Base-by-base conservation (phyloP, 1,140 invertebrate species). In the Popillia japonica region DNA sequence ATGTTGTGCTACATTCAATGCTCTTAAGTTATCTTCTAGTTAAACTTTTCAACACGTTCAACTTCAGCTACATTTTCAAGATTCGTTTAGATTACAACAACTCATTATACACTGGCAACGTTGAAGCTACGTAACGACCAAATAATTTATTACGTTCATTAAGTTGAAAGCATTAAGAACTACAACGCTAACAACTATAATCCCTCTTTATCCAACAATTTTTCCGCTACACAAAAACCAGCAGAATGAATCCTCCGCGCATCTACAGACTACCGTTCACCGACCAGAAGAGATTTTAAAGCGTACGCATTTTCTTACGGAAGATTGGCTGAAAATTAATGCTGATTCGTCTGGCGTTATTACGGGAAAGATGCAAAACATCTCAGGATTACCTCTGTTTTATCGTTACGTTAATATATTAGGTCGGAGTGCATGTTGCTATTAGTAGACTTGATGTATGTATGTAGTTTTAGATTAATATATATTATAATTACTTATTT, bases 111-210 rank as follows among this genome's bases (percentile, higher is more conserved):
- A n/a, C 48, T 7, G 14, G 14, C 11, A 4, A 17, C 11, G 48
- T n/a, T 17, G 48, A 17, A 55, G 17, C 48, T 55, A 17, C 17
- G 17, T 55, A 55, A 55, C 48, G 11, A 55, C 6, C 48, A 55
- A 55, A 55, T 55, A 55, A 55, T 55, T 55, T 55, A 55, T 55
- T 55, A 17, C 48, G 14, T 55, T 55, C 48, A 17, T 55, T 55
- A 55, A 55, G 48, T 17, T 17, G 48, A 55, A 55, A 55, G 48
- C n/a, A 17, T 17, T 55, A 55, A 55, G 48, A 55, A 55, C 48
- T 55, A 55, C 48, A 55, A 17, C 48, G 48, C 48, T 55, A 55
- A 55, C 48, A 55, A 55, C 48, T 55, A 55, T 55, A 55, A 55
- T 20, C 48, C 48, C 48, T 17, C 7, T 55, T 55, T 55, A 55